These are phyloP conservation scores for Euspilapteryx auroguttella DNA, from an alignment of 2,888 invertebrate species.

Conservation along the genomic window DNA sequence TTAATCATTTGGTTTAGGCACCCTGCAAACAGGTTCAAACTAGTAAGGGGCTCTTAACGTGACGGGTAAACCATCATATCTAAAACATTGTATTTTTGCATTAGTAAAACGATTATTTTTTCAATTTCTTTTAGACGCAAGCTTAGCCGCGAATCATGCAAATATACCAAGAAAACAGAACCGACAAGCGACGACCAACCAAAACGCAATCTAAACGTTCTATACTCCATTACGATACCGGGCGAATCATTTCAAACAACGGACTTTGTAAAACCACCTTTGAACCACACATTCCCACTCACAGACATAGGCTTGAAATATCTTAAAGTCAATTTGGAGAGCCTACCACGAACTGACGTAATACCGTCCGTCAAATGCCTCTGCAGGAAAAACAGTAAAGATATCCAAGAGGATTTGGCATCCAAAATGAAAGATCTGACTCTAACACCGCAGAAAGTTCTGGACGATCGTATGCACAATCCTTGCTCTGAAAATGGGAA, in stretches of 20 bases:
- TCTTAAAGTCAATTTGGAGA: slow-evolving; percentile 64
- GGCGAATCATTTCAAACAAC: slow-evolving; percentile 61
- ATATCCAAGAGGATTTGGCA: slow-evolving; percentile 35
- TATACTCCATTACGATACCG: slow-evolving; percentile 70
- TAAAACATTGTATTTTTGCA: no score
- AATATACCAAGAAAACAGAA: slow-evolving; percentile 49
- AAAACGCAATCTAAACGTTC: slow-evolving; percentile 60
- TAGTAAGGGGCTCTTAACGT: no score
- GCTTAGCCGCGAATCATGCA: slow-evolving; percentile 50
- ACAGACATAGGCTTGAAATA: slow-evolving; percentile 67
- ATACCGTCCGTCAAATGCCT: slow-evolving; percentile 64
- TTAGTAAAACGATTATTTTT: no score
- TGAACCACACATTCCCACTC: slow-evolving; percentile 72
- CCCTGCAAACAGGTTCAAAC: no score
- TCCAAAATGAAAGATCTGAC: slow-evolving; percentile 46
- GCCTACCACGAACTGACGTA: slow-evolving; percentile 74
- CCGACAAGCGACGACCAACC: slow-evolving; percentile 44
- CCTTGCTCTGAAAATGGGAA: slow-evolving; percentile 74
- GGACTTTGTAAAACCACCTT: slow-evolving; percentile 58
- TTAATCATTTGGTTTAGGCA: no score
- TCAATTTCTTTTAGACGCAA: slow-evolving; percentile 35
- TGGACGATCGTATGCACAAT: slow-evolving; percentile 73
- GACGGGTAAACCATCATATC: no score
- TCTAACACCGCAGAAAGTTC: slow-evolving; percentile 23
- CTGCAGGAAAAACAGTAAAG: slow-evolving; percentile 37